These are phyloP conservation scores for Cyprinodon tularosa DNA, from an alignment of 2,113 vertebrate species.

Conservation along the genomic window DNA sequence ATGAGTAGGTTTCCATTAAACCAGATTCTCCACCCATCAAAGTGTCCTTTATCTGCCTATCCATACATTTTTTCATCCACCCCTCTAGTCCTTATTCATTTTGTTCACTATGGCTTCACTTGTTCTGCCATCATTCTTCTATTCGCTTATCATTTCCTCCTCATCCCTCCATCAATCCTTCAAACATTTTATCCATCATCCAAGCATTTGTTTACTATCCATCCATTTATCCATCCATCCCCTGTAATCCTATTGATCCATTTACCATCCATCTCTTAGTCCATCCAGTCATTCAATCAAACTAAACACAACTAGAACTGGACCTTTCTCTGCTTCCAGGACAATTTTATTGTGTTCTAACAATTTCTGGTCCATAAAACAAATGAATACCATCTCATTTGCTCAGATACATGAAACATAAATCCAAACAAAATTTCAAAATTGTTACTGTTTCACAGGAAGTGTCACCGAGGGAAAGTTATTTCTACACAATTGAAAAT, in stretches of 20 bases:
- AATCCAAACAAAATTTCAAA: conserved; percentile 22
- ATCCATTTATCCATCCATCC: not conserved
- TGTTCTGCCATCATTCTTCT: not conserved
- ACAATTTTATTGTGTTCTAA: conserved; percentile 36
- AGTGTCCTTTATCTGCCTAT: not conserved
- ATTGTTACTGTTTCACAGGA: conserved; percentile 41
- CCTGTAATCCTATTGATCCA: too few relatives aligned
- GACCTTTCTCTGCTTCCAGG: not conserved
- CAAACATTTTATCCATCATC: not conserved
- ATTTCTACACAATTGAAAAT: conserved; percentile 48
- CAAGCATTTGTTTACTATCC: not conserved
- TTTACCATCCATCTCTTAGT: not conserved
- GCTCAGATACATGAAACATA: conserved; percentile 42
- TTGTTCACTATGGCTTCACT: too few relatives aligned
- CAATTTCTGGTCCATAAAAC: conserved; percentile 46
- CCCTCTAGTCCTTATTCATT: too few relatives aligned
- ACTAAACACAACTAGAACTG: not conserved
- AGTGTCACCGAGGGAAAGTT: conserved; percentile 29
- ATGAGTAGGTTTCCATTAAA: too few relatives aligned
- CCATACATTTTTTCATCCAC: not conserved
- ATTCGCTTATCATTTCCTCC: too few relatives aligned
- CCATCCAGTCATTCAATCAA: not conserved
- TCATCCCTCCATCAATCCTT: not conserved
- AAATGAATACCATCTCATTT: conserved; percentile 19
- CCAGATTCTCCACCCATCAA: not conserved